Evolutionary conservation across 2,888 invertebrate genomes (phyloP).

Genomic region (Ichneumoninae sp.): DNA sequence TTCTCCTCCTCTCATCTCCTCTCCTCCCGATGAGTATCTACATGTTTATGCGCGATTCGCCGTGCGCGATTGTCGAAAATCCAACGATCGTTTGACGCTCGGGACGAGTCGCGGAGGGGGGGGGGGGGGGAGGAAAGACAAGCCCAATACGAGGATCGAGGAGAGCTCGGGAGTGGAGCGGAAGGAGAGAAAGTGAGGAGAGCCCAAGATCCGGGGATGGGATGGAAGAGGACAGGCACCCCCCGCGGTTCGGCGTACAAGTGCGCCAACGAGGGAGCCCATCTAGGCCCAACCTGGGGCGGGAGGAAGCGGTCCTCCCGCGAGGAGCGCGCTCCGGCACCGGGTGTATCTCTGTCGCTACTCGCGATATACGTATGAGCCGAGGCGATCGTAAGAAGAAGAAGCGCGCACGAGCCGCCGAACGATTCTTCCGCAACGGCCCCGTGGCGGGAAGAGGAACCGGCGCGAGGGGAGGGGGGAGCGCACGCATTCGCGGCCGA

Average conservation of each 20-base stretch:
- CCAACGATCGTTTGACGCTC: slow-evolving; percentile 45
- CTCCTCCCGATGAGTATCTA: slow-evolving; percentile 55
- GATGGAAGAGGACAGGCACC: slow-evolving; percentile 71
- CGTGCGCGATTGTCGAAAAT: slow-evolving; percentile 60
- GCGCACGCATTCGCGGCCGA: slow-evolving; percentile 66
- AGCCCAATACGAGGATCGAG: slow-evolving; percentile 24
- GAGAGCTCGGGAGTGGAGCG: slow-evolving; percentile 4
- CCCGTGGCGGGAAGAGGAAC: slow-evolving; percentile 30
- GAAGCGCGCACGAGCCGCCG: background rate
- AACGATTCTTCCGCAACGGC: too few relatives aligned
- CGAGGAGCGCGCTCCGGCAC: slow-evolving; percentile 36
- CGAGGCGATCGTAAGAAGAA: slow-evolving; percentile 16
- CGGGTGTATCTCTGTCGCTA: background rate
- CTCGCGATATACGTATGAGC: slow-evolving; percentile 22
- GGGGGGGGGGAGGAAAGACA: too few relatives aligned
- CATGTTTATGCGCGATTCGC: slow-evolving; percentile 54
- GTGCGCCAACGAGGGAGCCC: slow-evolving; percentile 65
- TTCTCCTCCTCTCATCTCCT: background rate
- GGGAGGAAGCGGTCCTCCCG: background rate
- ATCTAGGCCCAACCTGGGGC: slow-evolving; percentile 20
- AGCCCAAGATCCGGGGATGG: slow-evolving; percentile 51
- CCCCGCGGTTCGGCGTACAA: slow-evolving; percentile 76
- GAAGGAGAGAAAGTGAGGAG: slow-evolving; percentile 33
- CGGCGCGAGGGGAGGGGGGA: slow-evolving; percentile 30
- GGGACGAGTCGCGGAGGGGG: slow-evolving; percentile 1